Percentiles rank a stretch among this genome's conserved stretches.
Conservation (phyloP, 2,113 vertebrate species). For the Prolemur simus region DNA sequence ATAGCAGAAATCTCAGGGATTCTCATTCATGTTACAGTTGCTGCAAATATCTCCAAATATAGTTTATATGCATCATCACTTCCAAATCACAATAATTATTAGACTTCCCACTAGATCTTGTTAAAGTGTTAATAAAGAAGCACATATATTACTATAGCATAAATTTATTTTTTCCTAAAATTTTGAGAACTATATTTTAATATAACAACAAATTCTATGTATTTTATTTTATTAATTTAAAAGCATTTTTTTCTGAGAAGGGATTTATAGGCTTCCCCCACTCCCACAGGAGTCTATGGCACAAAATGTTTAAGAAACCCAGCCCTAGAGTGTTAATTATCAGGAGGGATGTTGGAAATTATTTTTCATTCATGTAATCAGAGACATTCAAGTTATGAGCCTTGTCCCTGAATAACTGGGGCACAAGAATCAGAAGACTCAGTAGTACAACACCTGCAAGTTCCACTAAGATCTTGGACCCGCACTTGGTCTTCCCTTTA, state of each 20-base stretch:
- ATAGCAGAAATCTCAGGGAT: not conserved
- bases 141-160: not conserved
- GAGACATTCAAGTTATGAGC: not conserved
- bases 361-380: not conserved
- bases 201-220: not conserved
- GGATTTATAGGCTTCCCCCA: not conserved
- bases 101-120: not conserved
- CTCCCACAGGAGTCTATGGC: not conserved
- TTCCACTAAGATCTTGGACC: not conserved
- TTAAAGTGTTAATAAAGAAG: not conserved
- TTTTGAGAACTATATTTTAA: slow-evolving; percentile 7
- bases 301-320: not conserved
- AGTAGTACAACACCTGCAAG: not conserved
- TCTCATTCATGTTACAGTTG: not conserved
- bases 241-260: not conserved
- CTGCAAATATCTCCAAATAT: not conserved
- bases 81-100: not conserved
- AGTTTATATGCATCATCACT: not conserved
- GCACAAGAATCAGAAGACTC: not conserved
- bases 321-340: not conserved
- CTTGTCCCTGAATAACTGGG: not conserved
- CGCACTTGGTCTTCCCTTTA: not conserved
- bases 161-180: not conserved
- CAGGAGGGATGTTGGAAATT: not conserved
- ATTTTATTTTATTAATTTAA: slow-evolving; percentile 9